Evolutionary conservation across 2,797 vertebrate genomes (phyloP), one percentile per base, ranked within the genome.

Genomic region (Fratercula arctica): DNA sequence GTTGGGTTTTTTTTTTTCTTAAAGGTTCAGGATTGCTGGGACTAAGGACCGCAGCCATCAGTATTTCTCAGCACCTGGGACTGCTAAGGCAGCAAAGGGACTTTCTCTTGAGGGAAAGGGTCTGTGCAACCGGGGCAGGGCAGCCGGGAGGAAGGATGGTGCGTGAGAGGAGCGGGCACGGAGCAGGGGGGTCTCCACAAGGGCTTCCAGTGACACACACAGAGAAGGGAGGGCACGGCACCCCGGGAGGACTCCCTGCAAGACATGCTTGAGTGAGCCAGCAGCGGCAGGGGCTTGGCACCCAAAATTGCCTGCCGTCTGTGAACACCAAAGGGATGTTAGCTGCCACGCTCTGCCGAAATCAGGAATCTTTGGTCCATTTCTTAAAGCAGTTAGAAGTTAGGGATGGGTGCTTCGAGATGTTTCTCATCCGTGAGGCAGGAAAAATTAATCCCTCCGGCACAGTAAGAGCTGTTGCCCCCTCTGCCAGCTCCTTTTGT

Each of bases 141-240:
- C 8, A 56, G 17, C 11, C 41, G 19, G 46, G 21, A 72, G 1
- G 3, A 50, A 82, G 41, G 35, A n/a, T 0, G 2, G 39, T 31
- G 46, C 39, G 19, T 16, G 35, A 39, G 46, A 19, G 18, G 20
- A 73, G 39, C 8, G 6, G 13, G 11, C 5, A 5, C 0, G 0
- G 46, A 53, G 69, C 53, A 53, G 39, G 8, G 3, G 3, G 4
- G 15, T 39, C 26, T 70, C 46, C 21, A 14, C 2, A 18, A 24
- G 33, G 51, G 33, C 29, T 45, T 54, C 21, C 46, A 60, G 56
- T 13, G 54, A 56, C 0, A 3, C 35, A 56, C 15, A 16, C 28
- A 45, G 54, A 35, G 31, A 64, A 57, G 43, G 50, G 19, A 73
- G 33, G 16, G 14, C n/a, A 46, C 15, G 28, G n/a, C 6, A 53